Evolutionary conservation across 2,888 invertebrate species (phyloP), one percentile per base, ranked within the genome.

Genomic region (Ischnus inquisitorius): DNA sequence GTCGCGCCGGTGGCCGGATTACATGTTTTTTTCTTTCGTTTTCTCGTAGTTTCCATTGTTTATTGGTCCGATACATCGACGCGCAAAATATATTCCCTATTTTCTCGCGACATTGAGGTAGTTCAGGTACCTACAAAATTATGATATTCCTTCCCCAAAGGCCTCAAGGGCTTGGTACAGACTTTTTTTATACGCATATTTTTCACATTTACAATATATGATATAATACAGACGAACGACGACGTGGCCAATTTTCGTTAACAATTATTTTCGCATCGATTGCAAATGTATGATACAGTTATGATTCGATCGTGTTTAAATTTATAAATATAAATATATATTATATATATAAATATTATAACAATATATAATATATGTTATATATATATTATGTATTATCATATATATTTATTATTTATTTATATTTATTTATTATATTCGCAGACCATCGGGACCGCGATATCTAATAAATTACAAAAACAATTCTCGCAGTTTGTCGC

Each of bases 61-160:
- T 69, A n/a, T 65, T 71, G 79, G 79, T 79, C 79, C 51, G 54
- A 28, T 79, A 34, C 68, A 25, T 16, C 34, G 34, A 60, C 25
- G 51, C 25, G 22, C 28, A 25, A 16, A 16, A 22, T 34, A 5
- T 22, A 69, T 34, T 19, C 51, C n/a, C 5, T 22, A 67, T 60
- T 57, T 43, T 25, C 25, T 46, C 25, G 60, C 60, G 43, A 34
- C 67, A 77, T 60, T 82, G 77, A 82, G 77, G 72, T 80, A 80
- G 79, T 79, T 72, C 57, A 69, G 57, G 57, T 65, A 82, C 60
- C 65, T 67, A 51, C 41, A 19, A 51, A 82, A 67, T 60, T 54
- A 77, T 48, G 41, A 22, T 54, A 54, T 54, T 54, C 19, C 19
- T 10, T 19, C 22, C 22, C 22, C 22, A 19, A 22, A 54, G 10